phyloP scores from a whole-genome alignment of 2,888 invertebrate genomes.

The Odontocerum albicorne region DNA sequence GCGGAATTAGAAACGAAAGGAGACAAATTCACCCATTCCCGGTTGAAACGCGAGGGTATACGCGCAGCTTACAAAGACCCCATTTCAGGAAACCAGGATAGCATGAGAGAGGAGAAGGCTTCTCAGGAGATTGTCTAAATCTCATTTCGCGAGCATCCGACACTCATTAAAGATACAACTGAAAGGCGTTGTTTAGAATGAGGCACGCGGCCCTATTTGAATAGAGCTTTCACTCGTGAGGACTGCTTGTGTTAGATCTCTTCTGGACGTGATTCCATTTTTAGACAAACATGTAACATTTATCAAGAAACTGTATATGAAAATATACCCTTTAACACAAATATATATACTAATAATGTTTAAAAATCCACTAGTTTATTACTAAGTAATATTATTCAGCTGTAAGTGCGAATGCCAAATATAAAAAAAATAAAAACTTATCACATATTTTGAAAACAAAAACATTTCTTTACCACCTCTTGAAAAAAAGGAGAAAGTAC shows the following conservation, averaged over 20 bases:
- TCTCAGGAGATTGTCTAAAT: conserved; percentile 33
- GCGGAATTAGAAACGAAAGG: conserved; percentile 9
- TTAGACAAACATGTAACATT: conserved; percentile 18
- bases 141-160: conserved; percentile 35
- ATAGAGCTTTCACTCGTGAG: conserved; percentile 33
- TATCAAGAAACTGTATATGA: too few relatives aligned
- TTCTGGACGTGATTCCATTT: conserved; percentile 34
- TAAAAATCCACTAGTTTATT: too few relatives aligned
- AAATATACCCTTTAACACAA: too few relatives aligned
- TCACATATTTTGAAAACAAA: too few relatives aligned
- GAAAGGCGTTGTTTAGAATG: conserved; percentile 34
- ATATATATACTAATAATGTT: too few relatives aligned
- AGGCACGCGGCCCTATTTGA: conserved; percentile 22
- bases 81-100: conserved; percentile 11
- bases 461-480: too few relatives aligned
- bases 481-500: too few relatives aligned
- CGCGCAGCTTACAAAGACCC: conserved; percentile 5
- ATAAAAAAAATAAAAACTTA: too few relatives aligned
- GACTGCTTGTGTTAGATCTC: conserved; percentile 23
- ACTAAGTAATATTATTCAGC: too few relatives aligned
- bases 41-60: not conserved
- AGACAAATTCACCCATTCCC: conserved; percentile 14
- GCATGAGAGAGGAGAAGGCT: conserved; percentile 15
- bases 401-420: too few relatives aligned
- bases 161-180: conserved; percentile 35